Base-by-base conservation (phyloP, 2,888 invertebrate species). In the Lepidocyrtoides sp. region DNA sequence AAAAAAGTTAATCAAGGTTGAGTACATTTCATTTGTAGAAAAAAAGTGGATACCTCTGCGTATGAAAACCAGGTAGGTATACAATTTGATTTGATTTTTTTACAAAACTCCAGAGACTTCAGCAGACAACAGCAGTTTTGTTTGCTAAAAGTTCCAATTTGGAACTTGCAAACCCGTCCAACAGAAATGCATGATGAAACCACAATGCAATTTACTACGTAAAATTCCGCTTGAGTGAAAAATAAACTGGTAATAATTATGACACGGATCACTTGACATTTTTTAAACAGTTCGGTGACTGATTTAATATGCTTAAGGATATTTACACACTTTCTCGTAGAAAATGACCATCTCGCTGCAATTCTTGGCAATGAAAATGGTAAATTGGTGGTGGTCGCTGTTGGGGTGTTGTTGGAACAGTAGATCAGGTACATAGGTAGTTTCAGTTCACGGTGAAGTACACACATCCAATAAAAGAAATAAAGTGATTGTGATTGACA, bases 261-360 rank as follows among this genome's bases (percentile, higher is more conserved):
- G n/a, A 48, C n/a, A n/a, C 48, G 2, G 17, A 54, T 8, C 20
- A 57, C 20, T 44, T 20, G 57, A 44, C 44, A 23, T 57, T 7
- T 54, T 54, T 17, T 17, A 14, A 54, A n/a, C 54, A 57, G 20
- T 14, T 23, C 57, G 57, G 10, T 60, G 36, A 69, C n/a, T n/a
- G n/a, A n/a, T n/a, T n/a, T n/a, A n/a, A n/a, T n/a, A n/a, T 69
- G 57, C 86, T 86, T 29, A 44, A 41, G 86, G 86, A 57, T 86
- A 44, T 86, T 86, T 86, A 60, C 77, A 86, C 77, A n/a, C 7
- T 57, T 77, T 75, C 63, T 41, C 84, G n/a, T n/a, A n/a, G n/a
- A n/a, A n/a, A n/a, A n/a, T n/a, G n/a, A n/a, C n/a, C n/a, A n/a
- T n/a, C n/a, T n/a, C n/a, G n/a, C n/a, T n/a, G n/a, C n/a, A n/a